Conservation (phyloP, 2,888 invertebrate species). For the Nephrotoma flavescens region DNA sequence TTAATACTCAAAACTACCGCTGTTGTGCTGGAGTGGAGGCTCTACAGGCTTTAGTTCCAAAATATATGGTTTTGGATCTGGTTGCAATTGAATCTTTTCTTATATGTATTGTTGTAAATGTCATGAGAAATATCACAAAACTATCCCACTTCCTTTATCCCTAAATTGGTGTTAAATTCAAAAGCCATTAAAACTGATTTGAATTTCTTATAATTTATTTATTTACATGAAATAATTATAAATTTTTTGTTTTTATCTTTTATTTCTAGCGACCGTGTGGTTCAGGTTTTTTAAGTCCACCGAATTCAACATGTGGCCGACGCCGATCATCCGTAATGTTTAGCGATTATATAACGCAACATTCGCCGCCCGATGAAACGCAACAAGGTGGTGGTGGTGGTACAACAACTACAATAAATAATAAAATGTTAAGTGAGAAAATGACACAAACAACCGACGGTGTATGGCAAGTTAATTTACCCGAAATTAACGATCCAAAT, state of each 20-base stretch:
- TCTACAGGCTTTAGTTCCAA: too few relatives aligned
- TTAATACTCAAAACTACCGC: too few relatives aligned
- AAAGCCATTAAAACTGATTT: too few relatives aligned
- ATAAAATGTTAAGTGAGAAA: conserved; percentile 70
- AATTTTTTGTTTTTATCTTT: background rate
- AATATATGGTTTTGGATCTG: too few relatives aligned
- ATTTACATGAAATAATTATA: background rate
- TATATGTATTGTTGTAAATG: too few relatives aligned
- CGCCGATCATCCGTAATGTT: conserved; percentile 80
- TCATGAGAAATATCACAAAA: too few relatives aligned
- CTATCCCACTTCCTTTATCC: too few relatives aligned
- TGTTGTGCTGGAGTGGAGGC: too few relatives aligned
- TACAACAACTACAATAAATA: conserved; percentile 27
- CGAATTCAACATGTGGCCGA: conserved; percentile 38
- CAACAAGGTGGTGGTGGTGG: conserved; percentile 13
- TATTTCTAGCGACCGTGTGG: conserved; percentile 36
- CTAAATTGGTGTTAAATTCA: too few relatives aligned
- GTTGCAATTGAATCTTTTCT: too few relatives aligned
- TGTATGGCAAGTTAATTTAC: conserved; percentile 43
- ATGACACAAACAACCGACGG: conserved; percentile 75
- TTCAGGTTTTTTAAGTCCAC: conserved; percentile 56
- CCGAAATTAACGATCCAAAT: conserved; percentile 30
- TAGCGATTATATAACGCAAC: conserved; percentile 68
- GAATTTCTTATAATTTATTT: too few relatives aligned
- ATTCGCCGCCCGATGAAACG: conserved; percentile 36